Evolutionary conservation across 2,797 vertebrate species (phyloP).

Genomic region (Tolypeutes matacus): DNA sequence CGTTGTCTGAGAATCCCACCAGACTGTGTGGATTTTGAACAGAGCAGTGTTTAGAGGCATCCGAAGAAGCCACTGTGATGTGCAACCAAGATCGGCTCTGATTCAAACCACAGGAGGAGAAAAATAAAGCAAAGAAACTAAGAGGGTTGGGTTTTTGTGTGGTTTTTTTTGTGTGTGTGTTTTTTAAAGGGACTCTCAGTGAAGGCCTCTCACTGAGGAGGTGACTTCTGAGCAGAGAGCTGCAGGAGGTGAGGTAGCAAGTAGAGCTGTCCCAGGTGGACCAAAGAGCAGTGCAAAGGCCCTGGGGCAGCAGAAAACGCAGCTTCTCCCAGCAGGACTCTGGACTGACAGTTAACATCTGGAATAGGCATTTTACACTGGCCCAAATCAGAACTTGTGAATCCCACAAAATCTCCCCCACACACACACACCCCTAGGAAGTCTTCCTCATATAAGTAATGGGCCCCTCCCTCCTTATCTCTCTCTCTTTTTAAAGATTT

Average conservation of each 20-base stretch:
- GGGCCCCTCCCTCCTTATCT: background rate
- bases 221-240: background rate
- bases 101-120: constrained; percentile 1
- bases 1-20: background rate
- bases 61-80: background rate
- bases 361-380: background rate
- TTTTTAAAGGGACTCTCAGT: background rate
- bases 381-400: background rate
- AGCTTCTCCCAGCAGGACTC: background rate
- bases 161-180: too few relatives aligned
- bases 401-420: constrained; percentile 74
- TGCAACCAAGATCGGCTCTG: background rate
- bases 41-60: background rate
- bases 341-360: background rate
- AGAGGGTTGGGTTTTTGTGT: background rate
- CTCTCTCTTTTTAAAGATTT: too few relatives aligned
- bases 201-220: background rate
- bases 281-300: background rate
- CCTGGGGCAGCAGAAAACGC: background rate
- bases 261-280: background rate
- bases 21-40: background rate
- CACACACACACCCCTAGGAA: constrained; percentile 79
- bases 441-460: constrained; percentile 87
- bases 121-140: background rate
- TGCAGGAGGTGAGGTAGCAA: background rate